Percentiles rank a stretch among this genome's conserved stretches.
Evolutionary conservation across 2,113 vertebrate species (phyloP).

Genomic region (Alces alces): DNA sequence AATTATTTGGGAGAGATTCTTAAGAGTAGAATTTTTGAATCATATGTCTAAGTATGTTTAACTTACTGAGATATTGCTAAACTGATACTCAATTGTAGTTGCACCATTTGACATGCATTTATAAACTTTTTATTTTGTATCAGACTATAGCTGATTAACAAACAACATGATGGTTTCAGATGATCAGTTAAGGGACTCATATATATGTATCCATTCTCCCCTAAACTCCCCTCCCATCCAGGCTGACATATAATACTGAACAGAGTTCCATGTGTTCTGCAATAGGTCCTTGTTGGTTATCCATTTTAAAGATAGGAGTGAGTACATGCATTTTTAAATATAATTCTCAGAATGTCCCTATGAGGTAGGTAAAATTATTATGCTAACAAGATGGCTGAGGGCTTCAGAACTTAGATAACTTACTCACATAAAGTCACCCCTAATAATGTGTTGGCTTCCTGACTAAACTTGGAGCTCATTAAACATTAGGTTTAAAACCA

Average conservation of each 20-base stretch:
- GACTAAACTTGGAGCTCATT: background rate
- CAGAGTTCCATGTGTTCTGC: background rate
- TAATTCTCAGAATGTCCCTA: background rate
- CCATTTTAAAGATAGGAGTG: background rate
- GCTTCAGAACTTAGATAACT: background rate
- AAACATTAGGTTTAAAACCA: background rate
- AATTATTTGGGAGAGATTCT: background rate
- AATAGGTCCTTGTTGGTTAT: background rate
- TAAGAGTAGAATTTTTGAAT: background rate
- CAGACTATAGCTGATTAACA: background rate
- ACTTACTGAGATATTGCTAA: background rate
- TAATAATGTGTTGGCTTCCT: background rate
- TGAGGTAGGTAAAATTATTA: background rate
- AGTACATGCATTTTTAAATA: background rate
- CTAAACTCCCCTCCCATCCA: background rate
- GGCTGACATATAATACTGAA: background rate
- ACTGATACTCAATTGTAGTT: background rate
- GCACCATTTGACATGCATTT: background rate
- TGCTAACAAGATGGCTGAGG: background rate
- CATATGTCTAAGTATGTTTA: background rate
- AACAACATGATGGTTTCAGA: background rate
- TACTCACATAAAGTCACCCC: background rate
- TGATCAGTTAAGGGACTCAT: background rate
- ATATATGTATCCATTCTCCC: background rate
- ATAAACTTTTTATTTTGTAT: background rate